phyloP scores from a whole-genome alignment of 1,140 invertebrate species.

The Drosophila pseudoananassae region DNA sequence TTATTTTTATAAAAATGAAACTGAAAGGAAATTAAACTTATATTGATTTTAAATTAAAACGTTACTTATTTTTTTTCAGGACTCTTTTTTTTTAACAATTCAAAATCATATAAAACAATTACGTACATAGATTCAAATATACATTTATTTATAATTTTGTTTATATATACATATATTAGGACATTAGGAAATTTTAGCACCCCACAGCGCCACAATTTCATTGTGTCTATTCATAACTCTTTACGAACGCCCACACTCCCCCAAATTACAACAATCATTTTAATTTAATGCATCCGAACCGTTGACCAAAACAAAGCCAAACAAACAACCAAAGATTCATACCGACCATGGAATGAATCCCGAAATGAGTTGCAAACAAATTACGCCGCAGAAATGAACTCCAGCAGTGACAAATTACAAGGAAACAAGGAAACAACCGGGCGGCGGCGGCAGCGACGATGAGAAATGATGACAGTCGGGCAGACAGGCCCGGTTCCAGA shows the following conservation, averaged over 20 bases:
- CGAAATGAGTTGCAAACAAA: conserved; percentile 78
- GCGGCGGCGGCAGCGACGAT: conserved; percentile 43
- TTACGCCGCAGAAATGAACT: conserved; percentile 76
- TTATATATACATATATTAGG: too few species aligned
- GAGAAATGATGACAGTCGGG: conserved; percentile 74
- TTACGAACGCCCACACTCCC: conserved; percentile 14
- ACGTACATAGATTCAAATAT: too few species aligned
- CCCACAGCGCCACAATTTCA: not conserved
- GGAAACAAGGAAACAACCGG: conserved; percentile 69
- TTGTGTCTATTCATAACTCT: conserved; percentile 10
- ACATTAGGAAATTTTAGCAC: not conserved
- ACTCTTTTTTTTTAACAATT: too few species aligned
- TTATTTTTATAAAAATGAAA: conserved; percentile 8
- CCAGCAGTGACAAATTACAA: conserved; percentile 81
- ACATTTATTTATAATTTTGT: too few species aligned
- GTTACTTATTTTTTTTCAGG: too few species aligned
- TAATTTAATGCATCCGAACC: conserved; percentile 61
- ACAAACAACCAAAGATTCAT: conserved; percentile 35
- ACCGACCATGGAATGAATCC: conserved; percentile 44
- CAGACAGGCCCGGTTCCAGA: conserved; percentile 15
- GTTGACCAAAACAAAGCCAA: conserved; percentile 50
- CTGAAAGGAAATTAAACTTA: not conserved
- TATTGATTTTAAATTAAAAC: not conserved
- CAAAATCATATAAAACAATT: too few species aligned
- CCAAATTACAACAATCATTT: conserved; percentile 54